Evolutionary conservation across 2,888 invertebrate genomes (phyloP).

Genomic region (Acleris holmiana): DNA sequence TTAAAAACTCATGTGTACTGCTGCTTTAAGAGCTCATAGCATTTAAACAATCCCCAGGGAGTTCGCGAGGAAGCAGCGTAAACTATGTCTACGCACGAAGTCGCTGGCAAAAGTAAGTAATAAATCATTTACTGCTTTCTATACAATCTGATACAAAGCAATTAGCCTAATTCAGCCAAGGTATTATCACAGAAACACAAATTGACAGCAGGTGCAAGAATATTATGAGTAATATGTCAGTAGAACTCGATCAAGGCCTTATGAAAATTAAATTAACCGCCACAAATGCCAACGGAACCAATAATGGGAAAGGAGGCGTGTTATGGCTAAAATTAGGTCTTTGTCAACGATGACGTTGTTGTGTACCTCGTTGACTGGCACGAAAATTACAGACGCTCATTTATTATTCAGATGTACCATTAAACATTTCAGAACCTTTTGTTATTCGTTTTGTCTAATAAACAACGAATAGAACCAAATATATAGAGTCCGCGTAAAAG

Average conservation of each 20-base stretch:
- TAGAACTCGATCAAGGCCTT: constrained; percentile 55
- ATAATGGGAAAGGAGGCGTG: constrained; percentile 45
- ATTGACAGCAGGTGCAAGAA: constrained; percentile 29
- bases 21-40: too few species aligned
- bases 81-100: background rate
- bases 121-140: too few species aligned
- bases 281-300: constrained; percentile 56
- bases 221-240: constrained; percentile 37
- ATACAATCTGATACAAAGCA: too few species aligned
- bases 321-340: constrained; percentile 36
- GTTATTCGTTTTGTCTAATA: too few species aligned
- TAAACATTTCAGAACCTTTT: background rate
- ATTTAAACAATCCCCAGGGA: too few species aligned
- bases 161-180: too few species aligned
- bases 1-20: too few species aligned
- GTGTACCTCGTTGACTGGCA: constrained; percentile 27
- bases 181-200: constrained; percentile 28
- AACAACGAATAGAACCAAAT: too few species aligned
- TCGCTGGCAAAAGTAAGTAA: too few species aligned
- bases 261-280: constrained; percentile 47
- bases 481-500: too few species aligned
- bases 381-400: constrained; percentile 26
- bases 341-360: constrained; percentile 34
- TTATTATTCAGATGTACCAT: constrained; percentile 24
- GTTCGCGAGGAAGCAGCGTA: too few species aligned